Evolutionary conservation across 1,140 invertebrate genomes (phyloP).

Genomic region (Melanaphis sacchari): DNA sequence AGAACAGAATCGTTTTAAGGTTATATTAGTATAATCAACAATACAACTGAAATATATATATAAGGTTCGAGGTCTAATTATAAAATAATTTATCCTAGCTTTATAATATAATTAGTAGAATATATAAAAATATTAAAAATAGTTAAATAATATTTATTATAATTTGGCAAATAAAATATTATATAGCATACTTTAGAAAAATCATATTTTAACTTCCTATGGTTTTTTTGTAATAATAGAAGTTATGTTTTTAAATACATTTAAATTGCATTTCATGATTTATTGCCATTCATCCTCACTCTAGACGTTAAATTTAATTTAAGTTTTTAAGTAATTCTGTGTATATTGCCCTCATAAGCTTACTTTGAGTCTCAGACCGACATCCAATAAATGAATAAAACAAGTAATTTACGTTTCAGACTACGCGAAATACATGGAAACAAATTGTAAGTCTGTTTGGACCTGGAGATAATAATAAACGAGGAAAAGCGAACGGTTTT

Average conservation of each 20-base stretch:
- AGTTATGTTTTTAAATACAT: neutral
- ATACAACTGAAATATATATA: neutral
- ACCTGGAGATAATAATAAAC: neutral
- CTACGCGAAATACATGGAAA: neutral
- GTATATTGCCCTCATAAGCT: neutral
- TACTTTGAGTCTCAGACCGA: neutral
- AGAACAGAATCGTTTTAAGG: neutral
- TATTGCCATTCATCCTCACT: neutral
- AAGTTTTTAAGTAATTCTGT: neutral
- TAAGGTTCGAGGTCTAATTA: neutral
- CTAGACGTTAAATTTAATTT: neutral
- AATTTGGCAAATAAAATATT: neutral
- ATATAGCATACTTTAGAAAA: neutral
- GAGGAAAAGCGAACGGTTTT: neutral
- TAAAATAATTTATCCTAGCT: neutral
- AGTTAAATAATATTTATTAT: neutral
- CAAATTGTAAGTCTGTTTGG: neutral
- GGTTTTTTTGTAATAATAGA: constrained; percentile 3
- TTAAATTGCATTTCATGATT: neutral
- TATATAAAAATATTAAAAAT: neutral
- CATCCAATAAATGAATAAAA: constrained; percentile 14
- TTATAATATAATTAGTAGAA: neutral
- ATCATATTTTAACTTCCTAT: neutral
- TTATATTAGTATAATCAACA: neutral
- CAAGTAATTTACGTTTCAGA: neutral